Conservation (phyloP, 2,797 vertebrate genomes). For the Myripristis murdjan region DNA sequence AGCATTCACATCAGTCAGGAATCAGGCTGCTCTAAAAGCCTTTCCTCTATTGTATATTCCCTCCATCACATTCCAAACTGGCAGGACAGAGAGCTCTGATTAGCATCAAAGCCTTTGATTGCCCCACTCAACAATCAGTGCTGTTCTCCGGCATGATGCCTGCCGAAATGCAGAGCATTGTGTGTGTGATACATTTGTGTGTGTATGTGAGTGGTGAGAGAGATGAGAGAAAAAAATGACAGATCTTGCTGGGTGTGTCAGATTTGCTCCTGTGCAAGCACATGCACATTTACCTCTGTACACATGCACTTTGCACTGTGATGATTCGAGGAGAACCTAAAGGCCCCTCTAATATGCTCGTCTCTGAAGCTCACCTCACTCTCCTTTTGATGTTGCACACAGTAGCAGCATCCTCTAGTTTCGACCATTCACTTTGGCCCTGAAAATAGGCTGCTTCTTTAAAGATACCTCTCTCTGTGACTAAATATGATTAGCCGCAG, state of each 20-base stretch:
- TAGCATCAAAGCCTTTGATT: slow-evolving; percentile 86
- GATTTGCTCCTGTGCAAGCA: slow-evolving; percentile 14
- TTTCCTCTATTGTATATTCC: slow-evolving; percentile 78
- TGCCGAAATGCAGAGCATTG: slow-evolving; percentile 54
- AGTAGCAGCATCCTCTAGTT: slow-evolving; percentile 51
- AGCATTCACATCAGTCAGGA: slow-evolving; percentile 76
- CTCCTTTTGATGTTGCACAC: slow-evolving; percentile 52
- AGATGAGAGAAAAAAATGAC: slow-evolving; percentile 18
- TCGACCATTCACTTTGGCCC: slow-evolving; percentile 60
- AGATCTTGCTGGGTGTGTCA: slow-evolving; percentile 8
- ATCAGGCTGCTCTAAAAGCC: slow-evolving; percentile 65
- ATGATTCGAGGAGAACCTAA: slow-evolving; percentile 35
- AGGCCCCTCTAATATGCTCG: slow-evolving; percentile 26
- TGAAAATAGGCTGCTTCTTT: slow-evolving; percentile 76
- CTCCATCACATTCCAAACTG: slow-evolving; percentile 64
- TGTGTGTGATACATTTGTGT: background rate
- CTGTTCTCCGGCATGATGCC: slow-evolving; percentile 64
- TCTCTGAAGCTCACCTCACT: slow-evolving; percentile 39
- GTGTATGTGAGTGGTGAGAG: slow-evolving; percentile 6
- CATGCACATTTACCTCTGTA: slow-evolving; percentile 1
- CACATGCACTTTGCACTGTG: slow-evolving; percentile 12
- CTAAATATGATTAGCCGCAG: slow-evolving; percentile 85
- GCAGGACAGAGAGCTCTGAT: slow-evolving; percentile 79
- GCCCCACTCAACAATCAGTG: slow-evolving; percentile 85
- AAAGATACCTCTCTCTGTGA: slow-evolving; percentile 74